Base-by-base conservation (phyloP, 2,888 invertebrate species). In the Stenchaetothrips biformis region DNA sequence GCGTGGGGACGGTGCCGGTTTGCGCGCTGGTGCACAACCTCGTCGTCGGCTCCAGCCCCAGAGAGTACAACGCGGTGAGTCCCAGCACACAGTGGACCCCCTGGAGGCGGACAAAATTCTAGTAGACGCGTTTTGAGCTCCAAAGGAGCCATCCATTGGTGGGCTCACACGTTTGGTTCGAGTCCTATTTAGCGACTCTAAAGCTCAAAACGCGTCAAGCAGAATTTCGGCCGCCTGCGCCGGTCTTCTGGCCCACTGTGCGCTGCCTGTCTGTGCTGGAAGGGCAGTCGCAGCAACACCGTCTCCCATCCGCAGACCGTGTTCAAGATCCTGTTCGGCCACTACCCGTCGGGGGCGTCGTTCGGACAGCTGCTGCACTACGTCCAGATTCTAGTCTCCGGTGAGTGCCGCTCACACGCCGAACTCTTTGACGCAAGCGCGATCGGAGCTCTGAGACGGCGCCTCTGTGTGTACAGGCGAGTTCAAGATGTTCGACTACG, bases 401-500 rank as follows among this genome's bases (percentile, higher is more conserved):
- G 67, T 74, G 8, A 74, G 67, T 53, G 11, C 13, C 53, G 53
- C 53, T 4, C 53, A 53, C 53, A 13, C 53, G 8, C 11, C 53
- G 13, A 53, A 13, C 53, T 18, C n/a, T n/a, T n/a, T n/a, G 49
- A 53, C 2, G 3, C 53, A 7, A 3, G 13, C 53, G 2, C 37
- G 53, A 53, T 53, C 3, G 9, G 6, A 53, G 2, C 1, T 53
- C 9, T 53, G 1, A 13, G 16, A 3, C 1, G 2, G 53, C 16
- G 53, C 6, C 3, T 53, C 3, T 53, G 53, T 53, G 53, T 6
- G 59, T 78, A 8, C 81, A 81, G 82, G 79, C 6, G 81, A 77
- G 53, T 82, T 82, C 67, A 59, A 59, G 7, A 80, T 80, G 78
- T 82, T n/a, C 53, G 82, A 82, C 80, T 80, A 79, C 77, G 81